Conservation (phyloP, 2,113 vertebrate genomes). For the Pithys albifrons region DNA sequence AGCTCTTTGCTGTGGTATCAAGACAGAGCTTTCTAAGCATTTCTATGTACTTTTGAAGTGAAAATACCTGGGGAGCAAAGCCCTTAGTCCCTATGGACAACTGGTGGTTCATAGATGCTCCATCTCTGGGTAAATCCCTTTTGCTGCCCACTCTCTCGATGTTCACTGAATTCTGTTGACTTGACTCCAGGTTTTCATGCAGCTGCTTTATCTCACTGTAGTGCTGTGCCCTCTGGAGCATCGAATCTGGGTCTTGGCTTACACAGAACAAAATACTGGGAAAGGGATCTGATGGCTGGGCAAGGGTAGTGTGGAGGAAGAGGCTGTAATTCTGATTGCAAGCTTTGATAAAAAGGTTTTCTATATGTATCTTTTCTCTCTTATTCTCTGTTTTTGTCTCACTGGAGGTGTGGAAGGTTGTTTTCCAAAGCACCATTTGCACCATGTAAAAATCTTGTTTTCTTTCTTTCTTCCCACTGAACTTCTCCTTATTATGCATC, state of each 20-base stretch:
- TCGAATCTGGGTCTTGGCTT: background rate
- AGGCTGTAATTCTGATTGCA: background rate
- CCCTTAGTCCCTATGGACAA: background rate
- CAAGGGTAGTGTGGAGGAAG: fast-evolving
- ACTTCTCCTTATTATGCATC: background rate
- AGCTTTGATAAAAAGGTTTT: background rate
- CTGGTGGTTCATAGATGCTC: background rate
- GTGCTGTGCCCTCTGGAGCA: background rate
- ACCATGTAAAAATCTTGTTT: background rate
- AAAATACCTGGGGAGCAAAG: background rate
- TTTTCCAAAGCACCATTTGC: background rate
- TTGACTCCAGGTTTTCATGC: background rate
- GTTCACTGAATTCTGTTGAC: background rate
- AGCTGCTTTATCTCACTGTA: background rate
- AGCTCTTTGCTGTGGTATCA: background rate
- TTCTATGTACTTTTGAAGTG: background rate
- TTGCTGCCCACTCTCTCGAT: background rate
- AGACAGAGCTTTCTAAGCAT: background rate
- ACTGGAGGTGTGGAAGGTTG: background rate
- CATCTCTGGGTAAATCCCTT: background rate
- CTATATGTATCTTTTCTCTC: background rate
- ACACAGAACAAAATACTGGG: background rate
- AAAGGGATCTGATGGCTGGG: background rate
- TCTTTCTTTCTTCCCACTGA: background rate
- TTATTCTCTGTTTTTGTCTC: background rate